Base-by-base conservation (phyloP, 1,140 invertebrate species). In the Galendromus occidentalis region DNA sequence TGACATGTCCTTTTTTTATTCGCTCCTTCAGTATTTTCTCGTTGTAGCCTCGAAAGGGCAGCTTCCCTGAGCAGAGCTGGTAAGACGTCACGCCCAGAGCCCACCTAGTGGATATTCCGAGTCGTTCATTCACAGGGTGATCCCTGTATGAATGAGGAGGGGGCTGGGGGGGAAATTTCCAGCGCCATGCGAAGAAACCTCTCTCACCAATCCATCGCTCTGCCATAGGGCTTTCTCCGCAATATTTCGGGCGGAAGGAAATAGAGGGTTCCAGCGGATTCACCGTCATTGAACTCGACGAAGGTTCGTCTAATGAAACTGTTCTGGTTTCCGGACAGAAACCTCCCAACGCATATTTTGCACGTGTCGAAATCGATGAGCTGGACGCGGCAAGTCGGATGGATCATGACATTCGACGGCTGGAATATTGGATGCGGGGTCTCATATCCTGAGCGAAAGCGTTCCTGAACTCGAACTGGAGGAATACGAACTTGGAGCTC, bases 1-100 rank as follows among this genome's bases (percentile, higher is more conserved):
- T 14, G 1, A 25, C 51, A 2, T 25, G 14, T 17, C 51, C 51
- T 22, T 59, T 33, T 2, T 33, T 25, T 4, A 59, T 59, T 12
- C 22, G 25, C 22, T 59, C 51, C 22, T 59, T 59, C 1, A 59
- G 51, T 14, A 22, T 22, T 25, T 59, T 59, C 9, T 33, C 33
- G 17, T 25, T 59, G 9, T 14, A 14, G 1, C 17, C 51, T 59
- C 51, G 12, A 9, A 59, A 59, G 22, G 51, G 51, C 25, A 59
- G 51, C 9, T 59, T 59, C 25, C 51, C 51, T 22, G 51, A 17
- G 12, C 12, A 59, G 17, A 59, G 22, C 22, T 33, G 51, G 9
- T 59, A 59, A 25, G 51, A 59, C 25, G 51, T 59, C 51, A 59
- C 51, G 1, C 51, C 51, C 14, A 59, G n/a, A 25, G 51, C 51